A percentile compares a stretch with the other conserved stretches of the same genome.
Evolutionary conservation across 2,888 invertebrate species (phyloP).

Genomic region (Agrilus cyanescens): DNA sequence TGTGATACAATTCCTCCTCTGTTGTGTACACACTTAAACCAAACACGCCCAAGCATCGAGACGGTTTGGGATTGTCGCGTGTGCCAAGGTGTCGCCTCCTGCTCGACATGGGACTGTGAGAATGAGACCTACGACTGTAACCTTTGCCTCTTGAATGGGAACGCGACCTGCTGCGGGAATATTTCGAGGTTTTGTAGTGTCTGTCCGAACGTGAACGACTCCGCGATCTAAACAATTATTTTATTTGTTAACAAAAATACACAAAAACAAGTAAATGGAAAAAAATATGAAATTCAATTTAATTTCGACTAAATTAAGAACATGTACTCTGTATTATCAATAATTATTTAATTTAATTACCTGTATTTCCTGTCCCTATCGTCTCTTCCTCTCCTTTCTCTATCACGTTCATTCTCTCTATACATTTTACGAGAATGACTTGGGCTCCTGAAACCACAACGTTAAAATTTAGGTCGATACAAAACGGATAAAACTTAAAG

Average conservation of each 20-base stretch:
- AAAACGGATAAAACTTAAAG: too few species aligned
- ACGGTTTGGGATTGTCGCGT: constrained; percentile 77
- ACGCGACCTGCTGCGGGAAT: constrained; percentile 51
- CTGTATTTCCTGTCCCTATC: constrained; percentile 32
- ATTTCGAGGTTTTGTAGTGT: constrained; percentile 42
- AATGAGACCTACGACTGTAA: constrained; percentile 48
- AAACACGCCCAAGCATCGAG: constrained; percentile 87
- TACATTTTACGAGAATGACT: constrained; percentile 34
- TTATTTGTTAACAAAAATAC: constrained; percentile 9
- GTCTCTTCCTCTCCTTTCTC: constrained; percentile 34
- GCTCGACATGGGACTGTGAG: constrained; percentile 73
- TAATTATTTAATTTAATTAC: constrained; percentile 19
- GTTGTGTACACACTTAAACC: constrained; percentile 88
- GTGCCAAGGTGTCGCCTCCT: constrained; percentile 67
- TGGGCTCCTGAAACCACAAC: constrained; percentile 26
- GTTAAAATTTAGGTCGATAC: too few species aligned
- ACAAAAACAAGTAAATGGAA: constrained; percentile 8
- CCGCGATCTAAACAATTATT: constrained; percentile 34
- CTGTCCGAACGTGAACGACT: constrained; percentile 51
- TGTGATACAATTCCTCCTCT: constrained; percentile 81
- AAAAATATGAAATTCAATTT: too few species aligned
- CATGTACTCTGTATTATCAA: too few species aligned
- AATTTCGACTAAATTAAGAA: too few species aligned
- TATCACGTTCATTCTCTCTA: constrained; percentile 31
- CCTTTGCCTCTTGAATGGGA: constrained; percentile 36